A percentile compares a stretch with the other conserved stretches of the same genome.
These are phyloP conservation scores for Cyclophora albipunctata DNA, from an alignment of 2,888 invertebrate species.

Conservation along the genomic window DNA sequence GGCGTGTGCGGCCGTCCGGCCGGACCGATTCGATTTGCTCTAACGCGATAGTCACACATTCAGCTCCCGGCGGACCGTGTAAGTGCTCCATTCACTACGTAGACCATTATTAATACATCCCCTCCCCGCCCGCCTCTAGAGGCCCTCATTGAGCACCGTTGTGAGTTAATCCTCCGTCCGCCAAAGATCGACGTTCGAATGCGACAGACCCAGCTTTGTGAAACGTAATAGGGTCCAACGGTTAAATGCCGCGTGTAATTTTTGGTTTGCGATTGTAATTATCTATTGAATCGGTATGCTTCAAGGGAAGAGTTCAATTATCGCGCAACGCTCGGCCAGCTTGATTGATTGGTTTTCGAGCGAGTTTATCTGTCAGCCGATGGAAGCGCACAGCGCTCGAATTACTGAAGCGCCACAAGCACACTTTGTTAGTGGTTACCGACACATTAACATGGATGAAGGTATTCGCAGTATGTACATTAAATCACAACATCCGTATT, in stretches of 20 bases:
- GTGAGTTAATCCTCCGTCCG: conserved; percentile 66
- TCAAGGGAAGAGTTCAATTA: conserved; percentile 69
- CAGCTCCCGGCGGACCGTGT: conserved; percentile 67
- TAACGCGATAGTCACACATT: conserved; percentile 71
- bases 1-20: conserved; percentile 52
- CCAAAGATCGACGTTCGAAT: conserved; percentile 66
- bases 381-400: conserved; percentile 50
- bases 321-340: conserved; percentile 54
- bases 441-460: conserved; percentile 13
- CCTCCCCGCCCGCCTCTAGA: conserved; percentile 55
- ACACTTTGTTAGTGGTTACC: conserved; percentile 26
- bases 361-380: conserved; percentile 54
- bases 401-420: conserved; percentile 47
- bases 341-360: conserved; percentile 67
- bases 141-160: conserved; percentile 60
- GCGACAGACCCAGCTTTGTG: conserved; percentile 62
- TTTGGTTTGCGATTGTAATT: conserved; percentile 73
- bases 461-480: too few relatives aligned
- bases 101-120: conserved; percentile 71
- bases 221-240: conserved; percentile 64
- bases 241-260: conserved; percentile 70
- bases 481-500: too few relatives aligned
- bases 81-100: conserved; percentile 70
- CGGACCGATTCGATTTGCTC: conserved; percentile 69
- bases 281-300: conserved; percentile 62